Evolutionary conservation across 1,140 invertebrate genomes (phyloP), one percentile per base, ranked within the genome.

Genomic region (Carcinoscorpius rotundicauda): DNA sequence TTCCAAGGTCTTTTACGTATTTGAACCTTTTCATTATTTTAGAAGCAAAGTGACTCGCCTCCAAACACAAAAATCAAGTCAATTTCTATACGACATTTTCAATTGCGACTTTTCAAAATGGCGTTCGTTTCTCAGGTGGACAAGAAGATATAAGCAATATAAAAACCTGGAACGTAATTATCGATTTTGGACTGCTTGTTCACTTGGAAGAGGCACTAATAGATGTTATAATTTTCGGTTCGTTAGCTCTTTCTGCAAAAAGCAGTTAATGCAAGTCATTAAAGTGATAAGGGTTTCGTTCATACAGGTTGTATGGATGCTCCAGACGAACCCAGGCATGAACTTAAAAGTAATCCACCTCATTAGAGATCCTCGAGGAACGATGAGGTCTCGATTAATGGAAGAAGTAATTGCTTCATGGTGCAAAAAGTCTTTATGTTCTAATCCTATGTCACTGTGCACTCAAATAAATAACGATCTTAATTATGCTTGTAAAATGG

Each of bases 1-100:
- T 71, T 89, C 88, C 5, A 88, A 83, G 4, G 91, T 87, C 72
- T 93, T 84, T 75, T 92, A 93, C 77, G 89, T 92, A 73, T 93
- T 91, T 74, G 90, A 93, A 74, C 90, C 90, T 52, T 74, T 93
- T 56, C 79, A 72, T 52, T 72, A 67, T 58, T 66, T 66, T 52
- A 57, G 4, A 29, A 57, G 1, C 5, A 57, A 29, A 57, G 0
- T 29, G 56, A 57, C 10, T 11, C 2, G 56, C 4, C n/a, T 10
- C 64, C 64, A 58, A 69, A 64, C n/a, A 60, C 62, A 8, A 29
- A 29, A 29, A 29, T 29, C 29, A 29, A 29, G 29, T 29, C 29
- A 29, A 29, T 29, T 29, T 29, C 29, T 29, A 29, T 29, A 29
- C 29, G 29, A 29, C 29, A 29, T 29, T 29, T 29, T 29, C 29